Evolutionary conservation across 2,113 vertebrate species (phyloP).

Genomic region (Platycercus adscitus): DNA sequence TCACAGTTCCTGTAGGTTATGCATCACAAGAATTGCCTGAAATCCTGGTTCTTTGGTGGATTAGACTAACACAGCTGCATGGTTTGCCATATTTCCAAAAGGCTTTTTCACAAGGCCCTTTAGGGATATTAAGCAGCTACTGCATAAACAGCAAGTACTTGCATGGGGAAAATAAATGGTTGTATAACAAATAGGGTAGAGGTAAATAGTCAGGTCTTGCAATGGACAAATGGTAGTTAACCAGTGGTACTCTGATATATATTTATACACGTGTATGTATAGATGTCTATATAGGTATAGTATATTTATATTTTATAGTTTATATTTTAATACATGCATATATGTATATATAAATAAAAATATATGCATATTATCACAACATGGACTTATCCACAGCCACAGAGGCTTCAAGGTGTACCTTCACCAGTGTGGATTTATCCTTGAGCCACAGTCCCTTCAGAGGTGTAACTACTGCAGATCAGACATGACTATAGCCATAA

Average conservation of each 20-base stretch:
- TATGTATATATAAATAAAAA: not conserved
- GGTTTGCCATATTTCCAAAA: not conserved
- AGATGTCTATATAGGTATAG: not conserved
- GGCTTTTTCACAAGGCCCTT: not conserved
- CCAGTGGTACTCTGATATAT: not conserved
- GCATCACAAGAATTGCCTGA: not conserved
- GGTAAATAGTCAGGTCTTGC: not conserved
- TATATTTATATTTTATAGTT: not conserved
- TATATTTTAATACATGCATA: not conserved
- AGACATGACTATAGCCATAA: not conserved
- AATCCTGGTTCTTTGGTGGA: not conserved
- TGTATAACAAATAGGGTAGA: not conserved
- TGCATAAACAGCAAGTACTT: not conserved
- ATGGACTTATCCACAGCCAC: not conserved
- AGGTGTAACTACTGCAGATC: not conserved
- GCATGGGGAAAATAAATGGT: not conserved
- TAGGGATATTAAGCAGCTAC: not conserved
- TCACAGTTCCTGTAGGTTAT: not conserved
- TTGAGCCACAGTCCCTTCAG: not conserved
- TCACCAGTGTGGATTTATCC: not conserved
- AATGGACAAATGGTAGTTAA: not conserved
- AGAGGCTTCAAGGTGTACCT: not conserved
- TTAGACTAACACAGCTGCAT: not conserved
- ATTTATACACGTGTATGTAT: not conserved
- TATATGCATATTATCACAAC: not conserved